A percentile compares a stretch with the other conserved stretches of the same genome.
These are phyloP conservation scores for Coryphaenoides rupestris DNA, from an alignment of 2,113 vertebrate species.

Conservation along the genomic window DNA sequence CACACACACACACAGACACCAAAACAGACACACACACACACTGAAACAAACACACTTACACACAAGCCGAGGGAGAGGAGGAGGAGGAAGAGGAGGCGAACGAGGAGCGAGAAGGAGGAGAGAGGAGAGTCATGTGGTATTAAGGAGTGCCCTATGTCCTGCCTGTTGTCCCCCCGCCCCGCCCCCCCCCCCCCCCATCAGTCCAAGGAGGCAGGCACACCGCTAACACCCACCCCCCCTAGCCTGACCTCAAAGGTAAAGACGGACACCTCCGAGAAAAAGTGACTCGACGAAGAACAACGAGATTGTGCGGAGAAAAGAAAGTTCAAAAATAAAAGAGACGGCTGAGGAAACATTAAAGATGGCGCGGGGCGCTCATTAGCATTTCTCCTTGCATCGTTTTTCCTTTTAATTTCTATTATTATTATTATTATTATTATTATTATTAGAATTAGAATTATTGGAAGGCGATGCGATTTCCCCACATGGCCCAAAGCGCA, in stretches of 20 bases:
- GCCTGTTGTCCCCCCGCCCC: conserved; percentile 50
- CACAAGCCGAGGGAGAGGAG: conserved; percentile 18
- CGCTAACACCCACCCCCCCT: conserved; percentile 42
- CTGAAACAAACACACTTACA: conserved; percentile 29
- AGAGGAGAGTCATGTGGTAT: conserved; percentile 63
- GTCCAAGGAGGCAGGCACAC: conserved; percentile 38
- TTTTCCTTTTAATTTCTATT: conserved; percentile 9
- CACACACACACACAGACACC: not conserved
- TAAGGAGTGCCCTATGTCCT: conserved; percentile 65
- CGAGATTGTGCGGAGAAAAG: conserved; percentile 47
- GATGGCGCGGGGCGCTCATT: conserved; percentile 42
- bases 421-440: no score
- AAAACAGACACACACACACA: conserved; percentile 51
- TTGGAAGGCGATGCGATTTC: conserved; percentile 35
- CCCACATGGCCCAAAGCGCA: conserved; percentile 25
- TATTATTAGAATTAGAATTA: no score
- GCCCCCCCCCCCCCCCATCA: conserved; percentile 26
- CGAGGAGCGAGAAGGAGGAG: conserved; percentile 27
- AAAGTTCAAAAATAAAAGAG: conserved; percentile 26
- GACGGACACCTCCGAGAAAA: conserved; percentile 55
- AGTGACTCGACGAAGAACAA: conserved; percentile 53
- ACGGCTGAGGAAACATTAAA: conserved; percentile 16
- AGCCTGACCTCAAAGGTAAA: conserved; percentile 46
- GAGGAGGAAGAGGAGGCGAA: conserved; percentile 28
- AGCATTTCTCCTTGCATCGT: conserved; percentile 34